Percentiles rank a stretch among this genome's conserved stretches.
Evolutionary conservation across 2,113 vertebrate genomes (phyloP).

Genomic region (Pachyramphus minor): DNA sequence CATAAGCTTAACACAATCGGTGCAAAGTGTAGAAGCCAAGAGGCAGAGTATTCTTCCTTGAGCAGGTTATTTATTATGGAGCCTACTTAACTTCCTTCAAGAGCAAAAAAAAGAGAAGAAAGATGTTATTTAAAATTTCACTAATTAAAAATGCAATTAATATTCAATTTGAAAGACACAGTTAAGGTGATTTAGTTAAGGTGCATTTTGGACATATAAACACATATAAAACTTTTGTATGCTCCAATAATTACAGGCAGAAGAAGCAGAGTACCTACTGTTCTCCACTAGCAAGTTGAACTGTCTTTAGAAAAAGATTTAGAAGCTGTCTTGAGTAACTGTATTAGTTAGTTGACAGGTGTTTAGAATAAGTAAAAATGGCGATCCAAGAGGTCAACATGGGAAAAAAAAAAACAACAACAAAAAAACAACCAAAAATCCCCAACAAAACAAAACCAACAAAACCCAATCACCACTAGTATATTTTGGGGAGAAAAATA

Average conservation of each 20-base stretch:
- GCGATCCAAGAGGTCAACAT: not conserved
- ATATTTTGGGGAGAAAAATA: not conserved
- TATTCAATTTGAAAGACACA: not conserved
- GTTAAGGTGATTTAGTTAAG: not conserved
- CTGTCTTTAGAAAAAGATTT: not conserved
- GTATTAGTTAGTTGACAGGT: not conserved
- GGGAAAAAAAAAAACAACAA: not conserved
- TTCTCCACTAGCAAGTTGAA: not conserved
- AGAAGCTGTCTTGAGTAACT: not conserved
- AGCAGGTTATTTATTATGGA: not conserved
- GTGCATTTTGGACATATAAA: not conserved
- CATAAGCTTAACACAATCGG: not conserved
- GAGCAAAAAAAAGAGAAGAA: not conserved
- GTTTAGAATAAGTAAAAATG: conserved; percentile 5
- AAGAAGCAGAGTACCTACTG: not conserved
- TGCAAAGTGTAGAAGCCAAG: not conserved
- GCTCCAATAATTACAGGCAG: not conserved
- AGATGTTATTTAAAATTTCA: not conserved
- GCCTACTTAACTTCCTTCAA: not conserved
- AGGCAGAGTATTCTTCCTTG: not conserved
- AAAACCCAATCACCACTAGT: not conserved
- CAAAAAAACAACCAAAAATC: not conserved
- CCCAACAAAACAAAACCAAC: not conserved
- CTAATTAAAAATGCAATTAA: not conserved
- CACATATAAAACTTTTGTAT: not conserved